These are phyloP conservation scores for Phalacrocorax aristotelis DNA, from an alignment of 2,113 vertebrate species.

Conservation along the genomic window DNA sequence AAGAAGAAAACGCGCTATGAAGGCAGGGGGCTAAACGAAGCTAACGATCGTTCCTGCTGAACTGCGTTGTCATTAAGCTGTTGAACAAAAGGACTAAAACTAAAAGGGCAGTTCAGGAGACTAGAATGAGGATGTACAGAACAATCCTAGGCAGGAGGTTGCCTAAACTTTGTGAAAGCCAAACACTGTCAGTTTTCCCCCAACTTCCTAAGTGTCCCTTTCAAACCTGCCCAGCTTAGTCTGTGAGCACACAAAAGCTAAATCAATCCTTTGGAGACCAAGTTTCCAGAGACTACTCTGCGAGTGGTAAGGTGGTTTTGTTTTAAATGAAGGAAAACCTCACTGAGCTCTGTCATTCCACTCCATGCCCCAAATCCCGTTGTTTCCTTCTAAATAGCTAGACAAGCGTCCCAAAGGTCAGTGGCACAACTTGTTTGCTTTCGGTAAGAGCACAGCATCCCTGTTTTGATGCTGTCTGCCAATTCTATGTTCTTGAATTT, in stretches of 20 bases:
- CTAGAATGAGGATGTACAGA: not conserved
- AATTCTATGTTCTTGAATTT: not conserved
- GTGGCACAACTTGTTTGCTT: not conserved
- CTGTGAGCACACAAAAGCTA: not conserved
- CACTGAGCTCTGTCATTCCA: not conserved
- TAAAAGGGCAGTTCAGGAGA: not conserved
- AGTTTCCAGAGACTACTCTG: not conserved
- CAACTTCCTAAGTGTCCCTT: not conserved
- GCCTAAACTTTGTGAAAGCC: not conserved
- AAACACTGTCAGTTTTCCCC: not conserved
- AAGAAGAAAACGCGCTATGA: not conserved
- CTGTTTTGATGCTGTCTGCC: not conserved
- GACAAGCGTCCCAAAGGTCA: not conserved
- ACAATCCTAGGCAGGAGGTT: not conserved
- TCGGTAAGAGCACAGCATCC: not conserved
- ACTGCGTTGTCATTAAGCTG: not conserved
- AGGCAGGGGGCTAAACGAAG: not conserved
- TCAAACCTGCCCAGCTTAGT: not conserved
- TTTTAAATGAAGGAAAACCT: not conserved
- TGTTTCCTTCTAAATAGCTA: not conserved
- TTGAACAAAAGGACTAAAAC: not conserved
- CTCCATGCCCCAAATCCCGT: not conserved
- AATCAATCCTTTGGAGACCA: not conserved
- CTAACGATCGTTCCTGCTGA: not conserved
- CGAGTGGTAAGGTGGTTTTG: not conserved